Percentiles rank a stretch among this genome's conserved stretches.
Conservation (phyloP, 2,888 invertebrate species). For the Drosophila pseudotalamancana region DNA sequence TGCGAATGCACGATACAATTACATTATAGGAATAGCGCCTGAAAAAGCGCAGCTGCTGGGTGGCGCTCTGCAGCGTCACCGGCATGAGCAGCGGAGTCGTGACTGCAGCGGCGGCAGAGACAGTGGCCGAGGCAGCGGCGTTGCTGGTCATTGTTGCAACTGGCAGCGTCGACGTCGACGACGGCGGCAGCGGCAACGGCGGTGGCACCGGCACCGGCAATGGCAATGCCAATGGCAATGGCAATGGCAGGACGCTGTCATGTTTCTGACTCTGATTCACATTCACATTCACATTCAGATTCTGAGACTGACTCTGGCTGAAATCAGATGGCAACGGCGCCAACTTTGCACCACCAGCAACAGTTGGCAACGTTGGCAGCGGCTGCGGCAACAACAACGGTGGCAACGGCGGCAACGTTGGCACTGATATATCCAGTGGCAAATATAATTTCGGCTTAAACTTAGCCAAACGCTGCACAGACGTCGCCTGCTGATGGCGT, state of each 20-base stretch:
- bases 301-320: conserved; percentile 39
- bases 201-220: conserved; percentile 18
- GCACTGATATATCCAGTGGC: conserved; percentile 63
- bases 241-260: conserved; percentile 23
- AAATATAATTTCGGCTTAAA: conserved; percentile 58
- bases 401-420: conserved; percentile 45
- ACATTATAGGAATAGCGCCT: conserved; percentile 83
- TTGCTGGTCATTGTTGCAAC: conserved; percentile 32
- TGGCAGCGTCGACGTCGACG: conserved; percentile 5
- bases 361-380: conserved; percentile 5
- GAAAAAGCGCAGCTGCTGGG: conserved; percentile 82
- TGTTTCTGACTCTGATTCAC: conserved; percentile 12
- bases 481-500: conserved; percentile 26
- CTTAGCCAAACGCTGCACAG: conserved; percentile 38
- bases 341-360: conserved; percentile 13
- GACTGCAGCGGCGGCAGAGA: conserved; percentile 18
- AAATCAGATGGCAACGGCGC: conserved; percentile 54
- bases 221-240: not conserved
- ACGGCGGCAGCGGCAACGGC: not conserved
- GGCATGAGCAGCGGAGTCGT: conserved; percentile 69
- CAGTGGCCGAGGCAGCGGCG: conserved; percentile 7
- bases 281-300: conserved; percentile 10
- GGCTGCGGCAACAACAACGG: conserved; percentile 1
- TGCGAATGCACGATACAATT: conserved; percentile 82
- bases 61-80: conserved; percentile 79